A percentile compares a stretch with the other conserved stretches of the same genome.
Evolutionary conservation across 2,888 invertebrate genomes (phyloP).

Genomic region (Belgica antarctica): DNA sequence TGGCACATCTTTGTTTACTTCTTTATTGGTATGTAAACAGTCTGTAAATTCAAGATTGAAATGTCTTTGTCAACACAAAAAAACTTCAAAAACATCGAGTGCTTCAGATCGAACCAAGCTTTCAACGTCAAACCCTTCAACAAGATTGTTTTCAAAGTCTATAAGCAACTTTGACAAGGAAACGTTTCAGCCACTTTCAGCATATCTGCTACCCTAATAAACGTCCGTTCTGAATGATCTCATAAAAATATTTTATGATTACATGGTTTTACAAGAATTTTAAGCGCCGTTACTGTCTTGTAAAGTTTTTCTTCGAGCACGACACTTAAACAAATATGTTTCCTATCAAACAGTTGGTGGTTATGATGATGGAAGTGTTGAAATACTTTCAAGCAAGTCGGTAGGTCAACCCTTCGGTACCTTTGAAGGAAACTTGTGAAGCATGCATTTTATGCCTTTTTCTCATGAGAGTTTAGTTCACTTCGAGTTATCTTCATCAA

Average conservation of each 20-base stretch:
- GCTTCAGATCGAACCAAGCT: too few species aligned
- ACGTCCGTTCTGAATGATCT: constrained; percentile 16
- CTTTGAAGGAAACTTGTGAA: too few species aligned
- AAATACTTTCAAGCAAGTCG: neutral
- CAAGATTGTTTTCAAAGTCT: too few species aligned
- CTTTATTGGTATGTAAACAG: too few species aligned
- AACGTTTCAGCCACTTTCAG: neutral
- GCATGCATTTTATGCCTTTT: too few species aligned
- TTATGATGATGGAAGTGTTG: constrained; percentile 28
- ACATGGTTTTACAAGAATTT: neutral
- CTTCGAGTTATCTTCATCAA: too few species aligned
- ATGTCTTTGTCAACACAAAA: neutral
- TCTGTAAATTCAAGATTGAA: too few species aligned
- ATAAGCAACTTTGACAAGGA: neutral
- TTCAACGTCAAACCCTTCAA: too few species aligned
- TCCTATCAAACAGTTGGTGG: constrained; percentile 38
- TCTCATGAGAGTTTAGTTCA: too few species aligned
- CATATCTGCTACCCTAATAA: too few species aligned
- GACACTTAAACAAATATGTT: constrained; percentile 40
- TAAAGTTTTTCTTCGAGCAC: constrained; percentile 21
- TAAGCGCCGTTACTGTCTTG: neutral
- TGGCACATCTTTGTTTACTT: neutral
- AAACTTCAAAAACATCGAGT: neutral
- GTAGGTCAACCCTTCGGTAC: neutral
- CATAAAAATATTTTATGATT: constrained; percentile 26